Evolutionary conservation across 2,797 vertebrate species (phyloP), one percentile per base, ranked within the genome.

Genomic region (Bradypus variegatus): DNA sequence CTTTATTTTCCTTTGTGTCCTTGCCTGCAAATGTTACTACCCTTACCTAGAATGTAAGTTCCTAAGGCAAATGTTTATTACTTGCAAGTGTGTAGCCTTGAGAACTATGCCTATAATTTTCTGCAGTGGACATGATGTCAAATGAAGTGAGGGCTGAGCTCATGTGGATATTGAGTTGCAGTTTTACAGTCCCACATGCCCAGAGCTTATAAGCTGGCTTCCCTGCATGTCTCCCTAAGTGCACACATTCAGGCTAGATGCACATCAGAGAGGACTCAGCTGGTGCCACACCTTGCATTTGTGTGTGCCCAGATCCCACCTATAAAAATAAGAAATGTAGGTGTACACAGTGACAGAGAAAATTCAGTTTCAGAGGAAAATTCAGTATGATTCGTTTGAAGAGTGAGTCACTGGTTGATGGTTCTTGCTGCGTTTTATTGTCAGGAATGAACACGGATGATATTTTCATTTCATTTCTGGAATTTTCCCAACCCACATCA

Each of bases 401-500:
- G 78, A 91, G 53, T 90, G 94, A 94, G 90, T 94, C 93, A 90
- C 55, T 48, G 36, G 94, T 36, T 86, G 80, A 62, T 58, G 72
- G 69, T 58, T 73, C 75, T 70, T 79, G 64, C 58, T 69, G 67
- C 11, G 0, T 93, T 93, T 93, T 83, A 83, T 82, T 90, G 92
- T 94, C 92, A 94, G 93, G 89, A 91, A 58, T 60, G 90, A 94
- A 89, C 92, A 86, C 87, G 62, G 93, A 82, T 81, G 81, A 79
- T 94, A 86, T 93, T 94, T 94, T 95, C 92, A 75, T 94, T 90
- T 90, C 41, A 45, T 45, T 94, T 77, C 94, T 96, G 92, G 91
- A 94, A 95, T 94, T 94, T 95, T 94, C 95, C 95, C 86, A 87
- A 93, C 45, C 92, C 82, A 77, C 78, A 89, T 82, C 55, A 70